Evolutionary conservation across 2,797 vertebrate species (phyloP), one percentile per base, ranked within the genome.

Genomic region (Myiotriccus ornatus): DNA sequence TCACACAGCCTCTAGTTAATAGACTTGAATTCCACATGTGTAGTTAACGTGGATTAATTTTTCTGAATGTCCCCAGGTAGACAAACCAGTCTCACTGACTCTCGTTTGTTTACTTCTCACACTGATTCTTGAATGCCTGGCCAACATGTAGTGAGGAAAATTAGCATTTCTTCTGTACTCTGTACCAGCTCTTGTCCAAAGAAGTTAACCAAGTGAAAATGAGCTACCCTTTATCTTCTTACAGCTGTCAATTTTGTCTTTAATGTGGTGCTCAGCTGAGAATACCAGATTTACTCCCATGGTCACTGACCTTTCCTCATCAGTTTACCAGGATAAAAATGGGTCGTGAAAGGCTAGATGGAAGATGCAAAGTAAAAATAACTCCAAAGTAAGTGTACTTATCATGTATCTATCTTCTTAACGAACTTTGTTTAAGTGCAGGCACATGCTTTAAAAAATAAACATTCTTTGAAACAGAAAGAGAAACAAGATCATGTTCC

Each of bases 291-390:
- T 41, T 70, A 9, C 65, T 90, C 22, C 83, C 44, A 11, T 89
- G 80, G 41, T 94, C 49, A 13, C 67, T 96, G 93, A 96, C 94
- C 91, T 97, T 97, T 96, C 63, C 49, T 35, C 19, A 24, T 57
- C 32, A 76, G 10, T 12, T 89, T 94, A 55, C 14, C 41, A 79
- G 71, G 64, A 55, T 87, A 90, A 93, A 94, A 91, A 73, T 35
- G 35, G 10, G 13, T 60, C 30, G 30, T 47, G 18, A 84, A 71
- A 77, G 67, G 32, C 53, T 69, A 53, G 41, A 57, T 79, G 35
- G n/a, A 94, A 81, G 67, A 71, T 53, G 24, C 35, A 77, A 79
- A 59, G 50, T 74, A 80, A 92, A 84, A 87, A 59, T 70, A n/a
- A 60, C 22, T 79, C 28, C 3, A 2, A 70, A 84, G 30, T 80